Percentiles rank a stretch among this genome's conserved stretches.
phyloP scores from a whole-genome alignment of 1,140 invertebrate genomes.

The Caerostris darwini region DNA sequence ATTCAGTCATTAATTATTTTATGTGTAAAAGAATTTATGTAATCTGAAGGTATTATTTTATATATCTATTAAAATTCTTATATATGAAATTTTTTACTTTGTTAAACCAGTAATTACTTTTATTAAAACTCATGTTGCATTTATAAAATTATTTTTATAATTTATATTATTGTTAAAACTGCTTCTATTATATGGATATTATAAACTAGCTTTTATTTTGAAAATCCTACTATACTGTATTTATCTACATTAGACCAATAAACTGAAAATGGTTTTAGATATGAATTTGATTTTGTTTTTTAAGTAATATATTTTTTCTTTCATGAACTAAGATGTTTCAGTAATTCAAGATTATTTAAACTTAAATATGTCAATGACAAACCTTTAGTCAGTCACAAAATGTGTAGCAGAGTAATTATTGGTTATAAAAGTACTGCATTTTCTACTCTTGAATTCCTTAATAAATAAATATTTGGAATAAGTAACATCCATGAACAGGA shows the following conservation, averaged over 20 bases:
- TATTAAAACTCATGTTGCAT: background rate
- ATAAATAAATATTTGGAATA: no score
- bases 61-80: no score
- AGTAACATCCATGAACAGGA: no score
- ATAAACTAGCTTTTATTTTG: constrained; percentile 56
- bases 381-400: background rate
- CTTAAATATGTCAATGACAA: background rate
- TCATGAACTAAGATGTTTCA: background rate
- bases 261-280: constrained; percentile 62
- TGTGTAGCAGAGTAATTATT: background rate
- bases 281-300: background rate
- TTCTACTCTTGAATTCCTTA: no score
- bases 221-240: constrained; percentile 48
- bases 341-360: background rate
- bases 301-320: background rate
- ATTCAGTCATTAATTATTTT: background rate
- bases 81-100: background rate
- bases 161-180: background rate
- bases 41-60: background rate
- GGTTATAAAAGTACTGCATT: no score
- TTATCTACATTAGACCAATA: constrained; percentile 61
- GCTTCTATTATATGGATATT: constrained; percentile 28
- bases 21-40: background rate
- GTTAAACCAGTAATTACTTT: background rate
- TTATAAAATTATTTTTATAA: background rate